phyloP scores from a whole-genome alignment of 37 sponge, comb jelly and placozoan species.

The Diacarnus erythraeanus region DNA sequence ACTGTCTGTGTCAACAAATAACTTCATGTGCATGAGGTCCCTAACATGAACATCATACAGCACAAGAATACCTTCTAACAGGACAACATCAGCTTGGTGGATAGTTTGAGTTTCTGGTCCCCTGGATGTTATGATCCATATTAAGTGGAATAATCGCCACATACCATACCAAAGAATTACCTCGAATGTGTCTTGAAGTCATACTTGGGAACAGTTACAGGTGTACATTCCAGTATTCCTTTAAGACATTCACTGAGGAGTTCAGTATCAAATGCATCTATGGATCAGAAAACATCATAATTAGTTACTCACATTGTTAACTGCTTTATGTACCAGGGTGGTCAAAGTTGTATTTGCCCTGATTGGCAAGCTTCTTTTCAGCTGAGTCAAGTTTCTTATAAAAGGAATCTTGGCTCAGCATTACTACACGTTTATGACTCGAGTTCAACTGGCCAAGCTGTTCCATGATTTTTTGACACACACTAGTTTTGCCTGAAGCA shows the following conservation, averaged over 20 bases:
- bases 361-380: constrained; percentile 63
- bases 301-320: too few species aligned
- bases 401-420: constrained; percentile 92
- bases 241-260: constrained; percentile 67
- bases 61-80: constrained; percentile 94
- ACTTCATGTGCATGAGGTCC: constrained; percentile 88
- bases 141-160: too few species aligned
- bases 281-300: background rate
- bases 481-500: constrained; percentile 91
- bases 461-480: constrained; percentile 73
- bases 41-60: constrained; percentile 85
- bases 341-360: constrained; percentile 92
- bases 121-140: too few species aligned
- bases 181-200: constrained; percentile 80
- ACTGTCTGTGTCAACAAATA: constrained; percentile 96
- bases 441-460: constrained; percentile 41
- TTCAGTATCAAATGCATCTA: constrained; percentile 90
- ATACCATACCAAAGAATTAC: too few species aligned
- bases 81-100: constrained; percentile 79
- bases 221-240: constrained; percentile 63
- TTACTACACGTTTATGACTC: constrained; percentile 43
- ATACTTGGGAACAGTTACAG: constrained; percentile 80
- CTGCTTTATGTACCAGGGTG: constrained; percentile 79
- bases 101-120: constrained; percentile 16
- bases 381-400: constrained; percentile 80